Percentiles rank a stretch among this genome's conserved stretches.
phyloP scores from a whole-genome alignment of 2,888 invertebrate species.

The Auanema sp. region DNA sequence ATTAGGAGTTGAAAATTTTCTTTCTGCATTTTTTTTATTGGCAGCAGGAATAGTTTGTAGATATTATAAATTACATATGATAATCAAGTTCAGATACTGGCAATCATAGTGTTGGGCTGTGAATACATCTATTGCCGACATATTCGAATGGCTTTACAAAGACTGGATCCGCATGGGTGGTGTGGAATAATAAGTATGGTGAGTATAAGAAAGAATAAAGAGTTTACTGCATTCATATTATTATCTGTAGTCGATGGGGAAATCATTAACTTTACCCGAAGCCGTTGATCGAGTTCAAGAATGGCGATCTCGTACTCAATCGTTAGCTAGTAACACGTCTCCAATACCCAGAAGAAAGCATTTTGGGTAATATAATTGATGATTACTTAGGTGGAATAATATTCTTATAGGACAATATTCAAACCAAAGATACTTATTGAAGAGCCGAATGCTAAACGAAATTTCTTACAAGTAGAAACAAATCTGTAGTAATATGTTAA shows the following conservation, averaged over 20 bases:
- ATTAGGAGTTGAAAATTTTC: slow-evolving; percentile 78
- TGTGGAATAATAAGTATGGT: slow-evolving; percentile 92
- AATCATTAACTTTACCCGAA: slow-evolving; percentile 55
- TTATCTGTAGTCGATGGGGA: slow-evolving; percentile 51
- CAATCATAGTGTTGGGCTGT: slow-evolving; percentile 81
- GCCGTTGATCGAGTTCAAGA: slow-evolving; percentile 58
- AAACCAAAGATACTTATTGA: background rate
- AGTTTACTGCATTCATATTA: background rate
- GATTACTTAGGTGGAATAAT: background rate
- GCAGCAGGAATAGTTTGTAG: slow-evolving; percentile 76
- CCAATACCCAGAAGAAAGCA: slow-evolving; percentile 15
- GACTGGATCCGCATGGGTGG: slow-evolving; percentile 86
- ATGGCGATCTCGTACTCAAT: slow-evolving; percentile 50
- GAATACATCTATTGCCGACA: slow-evolving; percentile 95
- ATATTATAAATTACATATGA: background rate
- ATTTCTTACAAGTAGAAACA: background rate
- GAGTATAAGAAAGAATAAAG: background rate
- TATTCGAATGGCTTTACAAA: slow-evolving; percentile 79
- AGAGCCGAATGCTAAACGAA: background rate
- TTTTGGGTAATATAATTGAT: background rate
- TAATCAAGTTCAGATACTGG: slow-evolving; percentile 74
- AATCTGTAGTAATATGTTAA: background rate
- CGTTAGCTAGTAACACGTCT: slow-evolving; percentile 37
- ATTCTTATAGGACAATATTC: background rate
- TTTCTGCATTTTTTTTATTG: slow-evolving; percentile 91